phyloP scores from a whole-genome alignment of 2,888 invertebrate genomes.

The Dolomedes plantarius region DNA sequence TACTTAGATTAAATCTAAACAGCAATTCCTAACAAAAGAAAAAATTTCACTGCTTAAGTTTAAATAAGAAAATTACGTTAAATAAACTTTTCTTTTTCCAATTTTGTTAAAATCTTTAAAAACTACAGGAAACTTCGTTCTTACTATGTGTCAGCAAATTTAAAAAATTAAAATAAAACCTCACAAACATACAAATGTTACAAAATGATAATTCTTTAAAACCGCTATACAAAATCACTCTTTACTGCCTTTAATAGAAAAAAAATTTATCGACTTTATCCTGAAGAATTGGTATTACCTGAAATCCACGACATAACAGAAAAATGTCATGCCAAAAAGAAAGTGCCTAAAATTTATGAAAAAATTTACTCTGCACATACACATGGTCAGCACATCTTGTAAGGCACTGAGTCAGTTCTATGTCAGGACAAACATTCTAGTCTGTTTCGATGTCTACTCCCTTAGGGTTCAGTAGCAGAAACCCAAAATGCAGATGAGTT shows the following conservation, averaged over 20 bases:
- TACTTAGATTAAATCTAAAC: too few relatives aligned
- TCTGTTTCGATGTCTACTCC: conserved; percentile 38
- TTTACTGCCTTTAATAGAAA: conserved; percentile 19
- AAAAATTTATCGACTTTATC: conserved; percentile 42
- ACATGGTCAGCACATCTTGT: conserved; percentile 48
- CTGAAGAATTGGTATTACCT: conserved; percentile 69
- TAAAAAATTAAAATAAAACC: not conserved
- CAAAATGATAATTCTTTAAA: not conserved
- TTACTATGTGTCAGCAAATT: too few relatives aligned
- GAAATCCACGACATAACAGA: conserved; percentile 57
- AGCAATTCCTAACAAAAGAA: too few relatives aligned
- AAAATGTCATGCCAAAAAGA: conserved; percentile 52
- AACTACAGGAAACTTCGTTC: too few relatives aligned
- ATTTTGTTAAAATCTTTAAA: too few relatives aligned
- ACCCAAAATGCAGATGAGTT: conserved; percentile 49
- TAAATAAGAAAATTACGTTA: too few relatives aligned
- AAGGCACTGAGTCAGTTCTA: conserved; percentile 41
- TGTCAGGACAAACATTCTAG: conserved; percentile 54
- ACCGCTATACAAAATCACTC: not conserved
- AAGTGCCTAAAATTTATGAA: conserved; percentile 46
- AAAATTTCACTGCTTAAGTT: too few relatives aligned
- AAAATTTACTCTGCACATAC: conserved; percentile 62
- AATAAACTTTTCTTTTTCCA: too few relatives aligned
- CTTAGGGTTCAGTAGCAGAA: conserved; percentile 44
- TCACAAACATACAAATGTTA: too few relatives aligned